Conservation (phyloP, 2,797 vertebrate species). For the Sebastes itinus region DNA sequence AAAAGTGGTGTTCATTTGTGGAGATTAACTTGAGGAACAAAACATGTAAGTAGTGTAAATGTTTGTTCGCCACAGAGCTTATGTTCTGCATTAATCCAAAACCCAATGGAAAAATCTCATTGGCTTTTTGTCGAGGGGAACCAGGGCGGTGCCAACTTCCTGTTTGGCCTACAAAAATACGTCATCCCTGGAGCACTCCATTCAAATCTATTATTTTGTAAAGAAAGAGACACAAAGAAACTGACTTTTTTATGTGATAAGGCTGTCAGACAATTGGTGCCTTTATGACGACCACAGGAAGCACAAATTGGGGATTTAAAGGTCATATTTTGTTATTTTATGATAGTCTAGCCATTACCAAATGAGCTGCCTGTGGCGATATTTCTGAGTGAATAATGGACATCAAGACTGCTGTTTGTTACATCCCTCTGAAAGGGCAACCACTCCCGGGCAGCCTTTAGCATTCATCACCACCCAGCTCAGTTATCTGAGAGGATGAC, state of each 20-base stretch:
- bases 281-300: conserved; percentile 4
- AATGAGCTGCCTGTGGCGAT: conserved; percentile 52
- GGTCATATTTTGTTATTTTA: conserved; percentile 40
- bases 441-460: conserved; percentile 36
- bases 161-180: too few relatives aligned
- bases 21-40: too few relatives aligned
- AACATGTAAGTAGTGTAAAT: too few relatives aligned
- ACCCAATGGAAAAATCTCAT: too few relatives aligned
- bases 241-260: neutral
- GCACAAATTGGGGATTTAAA: conserved; percentile 43
- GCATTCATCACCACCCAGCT: conserved; percentile 52
- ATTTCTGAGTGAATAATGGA: conserved; percentile 52
- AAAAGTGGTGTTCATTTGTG: too few relatives aligned
- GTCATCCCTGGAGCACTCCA: too few relatives aligned
- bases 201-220: neutral
- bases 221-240: neutral
- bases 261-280: neutral
- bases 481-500: conserved; percentile 15
- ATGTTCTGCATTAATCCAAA: too few relatives aligned
- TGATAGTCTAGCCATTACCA: conserved; percentile 32
- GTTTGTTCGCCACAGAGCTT: too few relatives aligned
- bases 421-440: conserved; percentile 56
- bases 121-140: too few relatives aligned
- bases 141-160: too few relatives aligned
- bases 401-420: conserved; percentile 50